Evolutionary conservation across 2,797 vertebrate genomes (phyloP), one percentile per base, ranked within the genome.

Genomic region (Bradypus variegatus): DNA sequence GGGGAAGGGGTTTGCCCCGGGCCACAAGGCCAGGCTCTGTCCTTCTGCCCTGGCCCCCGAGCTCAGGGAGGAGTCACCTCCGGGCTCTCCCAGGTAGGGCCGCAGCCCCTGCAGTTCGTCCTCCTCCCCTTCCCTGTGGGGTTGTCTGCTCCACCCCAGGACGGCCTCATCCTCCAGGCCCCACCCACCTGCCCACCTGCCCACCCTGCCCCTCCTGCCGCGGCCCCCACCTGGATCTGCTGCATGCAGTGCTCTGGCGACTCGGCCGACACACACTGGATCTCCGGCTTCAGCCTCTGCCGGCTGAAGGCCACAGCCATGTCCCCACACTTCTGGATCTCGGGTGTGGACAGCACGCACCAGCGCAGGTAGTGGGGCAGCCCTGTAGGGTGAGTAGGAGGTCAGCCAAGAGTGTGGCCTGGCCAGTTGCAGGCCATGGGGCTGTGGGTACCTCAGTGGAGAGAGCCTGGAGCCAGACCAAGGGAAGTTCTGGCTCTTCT

Each of bases 291-390:
- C 94, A 99, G 96, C 67, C 91, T 86, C 96, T 98, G 97, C 13
- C 53, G 92, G 55, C 89, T 91, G 89, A 99, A 99, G 89, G 97
- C 98, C 11, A 23, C 2, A 0, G 97, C 97, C 99, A 99, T 99
- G 92, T 97, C 97, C 2, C 86, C 96, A 90, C 99, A 99, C 96
- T 99, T 99, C 95, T 97, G 96, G 96, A 98, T 98, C 97, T 99
- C 99, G 0, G 97, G 96, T 0, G 92, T 86, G 48, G 98, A 98
- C 91, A 98, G 76, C 96, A 98, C 98, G 65, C 99, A 99, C 99
- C 99, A 99, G 64, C 97, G 98, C 88, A 99, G 92, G 77, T 31
- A 94, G 85, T 87, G 95, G 75, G 98, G 98, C 65, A 98, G 58
- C 0, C 97, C 98, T 98, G 94, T 33, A 13, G 78, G 79, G 70